Conservation (phyloP, 1,140 invertebrate species). For the Achatina immaculata region DNA sequence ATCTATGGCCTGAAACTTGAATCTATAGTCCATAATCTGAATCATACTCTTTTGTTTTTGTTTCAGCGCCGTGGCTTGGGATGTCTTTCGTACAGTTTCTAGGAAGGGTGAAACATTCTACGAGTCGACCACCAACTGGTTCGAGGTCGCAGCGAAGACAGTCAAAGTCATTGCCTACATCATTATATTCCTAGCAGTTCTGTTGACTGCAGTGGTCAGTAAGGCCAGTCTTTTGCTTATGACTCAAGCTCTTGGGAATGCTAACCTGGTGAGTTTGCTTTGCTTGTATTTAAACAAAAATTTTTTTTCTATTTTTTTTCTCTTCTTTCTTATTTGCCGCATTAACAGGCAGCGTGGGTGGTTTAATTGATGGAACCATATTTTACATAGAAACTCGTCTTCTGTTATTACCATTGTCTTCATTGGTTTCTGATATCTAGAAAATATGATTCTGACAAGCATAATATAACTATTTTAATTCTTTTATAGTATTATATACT, state of each 20-base stretch:
- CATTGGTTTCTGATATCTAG: too few species aligned
- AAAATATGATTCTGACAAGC: too few species aligned
- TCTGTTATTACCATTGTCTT: too few species aligned
- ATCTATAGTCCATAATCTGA: too few species aligned
- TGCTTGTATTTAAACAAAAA: neutral
- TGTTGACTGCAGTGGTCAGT: slow-evolving; percentile 45
- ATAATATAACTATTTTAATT: too few species aligned
- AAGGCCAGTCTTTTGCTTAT: slow-evolving; percentile 51
- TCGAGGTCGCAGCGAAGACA: slow-evolving; percentile 52
- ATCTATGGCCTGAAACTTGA: too few species aligned
- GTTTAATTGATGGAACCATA: too few species aligned
- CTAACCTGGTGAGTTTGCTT: slow-evolving; percentile 41
- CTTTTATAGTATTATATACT: too few species aligned
- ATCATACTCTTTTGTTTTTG: too few species aligned
- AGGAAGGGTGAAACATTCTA: slow-evolving; percentile 48
- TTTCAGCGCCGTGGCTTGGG: slow-evolving; percentile 44
- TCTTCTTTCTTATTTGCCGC: neutral
- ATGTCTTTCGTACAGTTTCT: slow-evolving; percentile 52
- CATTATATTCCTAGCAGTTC: slow-evolving; percentile 48
- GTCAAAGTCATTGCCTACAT: slow-evolving; percentile 51
- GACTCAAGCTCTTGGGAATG: slow-evolving; percentile 52
- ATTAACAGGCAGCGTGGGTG: too few species aligned
- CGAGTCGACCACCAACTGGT: slow-evolving; percentile 52
- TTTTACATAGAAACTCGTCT: too few species aligned
- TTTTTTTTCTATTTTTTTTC: neutral